Conservation (phyloP, 2,113 vertebrate species). For the Chinchilla lanigera region DNA sequence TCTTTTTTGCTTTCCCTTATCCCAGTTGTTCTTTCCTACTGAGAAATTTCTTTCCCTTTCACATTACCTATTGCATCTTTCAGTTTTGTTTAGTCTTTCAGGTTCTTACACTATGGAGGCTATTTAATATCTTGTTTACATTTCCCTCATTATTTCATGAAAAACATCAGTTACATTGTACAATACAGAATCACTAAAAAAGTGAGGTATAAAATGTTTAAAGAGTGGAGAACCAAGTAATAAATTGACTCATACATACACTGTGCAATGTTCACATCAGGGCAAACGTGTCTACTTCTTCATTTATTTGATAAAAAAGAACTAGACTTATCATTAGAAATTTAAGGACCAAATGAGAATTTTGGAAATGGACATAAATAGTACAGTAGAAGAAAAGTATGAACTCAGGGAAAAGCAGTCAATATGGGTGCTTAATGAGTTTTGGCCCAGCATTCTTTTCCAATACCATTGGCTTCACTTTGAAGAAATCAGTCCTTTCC, state of each 20-base stretch:
- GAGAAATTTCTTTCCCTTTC: too few relatives aligned
- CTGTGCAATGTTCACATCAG: neutral
- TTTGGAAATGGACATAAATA: neutral
- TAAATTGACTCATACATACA: neutral
- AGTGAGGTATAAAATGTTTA: neutral
- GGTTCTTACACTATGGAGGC: too few relatives aligned
- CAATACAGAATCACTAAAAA: neutral
- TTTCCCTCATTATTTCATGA: neutral
- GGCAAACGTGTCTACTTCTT: neutral
- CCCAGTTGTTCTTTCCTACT: too few relatives aligned
- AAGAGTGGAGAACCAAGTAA: neutral
- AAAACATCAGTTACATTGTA: neutral
- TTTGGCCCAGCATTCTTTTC: neutral
- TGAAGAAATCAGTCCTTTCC: neutral
- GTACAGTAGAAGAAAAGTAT: neutral
- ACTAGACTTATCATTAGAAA: neutral
- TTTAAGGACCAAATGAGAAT: neutral
- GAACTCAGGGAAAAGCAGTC: neutral
- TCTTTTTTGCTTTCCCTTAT: too few relatives aligned
- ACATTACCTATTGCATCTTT: too few relatives aligned
- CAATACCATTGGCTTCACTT: neutral
- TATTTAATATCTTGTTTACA: neutral
- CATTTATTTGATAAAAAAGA: neutral
- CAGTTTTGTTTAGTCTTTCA: too few relatives aligned
- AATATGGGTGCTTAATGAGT: neutral